Evolutionary conservation across 92 coral and sea anemone genomes (phyloP), one percentile per base, ranked within the genome.

Genomic region (Anthopleura xanthogrammica): DNA sequence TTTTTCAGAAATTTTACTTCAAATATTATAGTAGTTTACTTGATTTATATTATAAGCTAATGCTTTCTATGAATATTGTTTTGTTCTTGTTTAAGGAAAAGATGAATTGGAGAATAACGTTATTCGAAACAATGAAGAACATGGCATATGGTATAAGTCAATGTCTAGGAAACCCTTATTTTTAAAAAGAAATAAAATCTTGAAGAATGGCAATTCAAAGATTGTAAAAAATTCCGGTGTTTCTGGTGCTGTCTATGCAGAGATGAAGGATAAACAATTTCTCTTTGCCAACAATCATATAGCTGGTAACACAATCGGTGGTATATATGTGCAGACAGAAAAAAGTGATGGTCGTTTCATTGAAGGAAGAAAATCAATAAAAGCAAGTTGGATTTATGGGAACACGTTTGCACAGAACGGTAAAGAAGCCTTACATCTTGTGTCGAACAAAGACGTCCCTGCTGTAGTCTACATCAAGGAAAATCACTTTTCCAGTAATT

Each of bases 281-380:
- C 74, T 72, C 50, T 60, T 91, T n/a, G 12, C 77, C 16, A 76
- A 91, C 77, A 88, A 83, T 65, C 87, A 81, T 50, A 62, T 91
- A 54, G 22, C 89, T 50, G 68, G 84, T 17, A 91, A 91, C 82
- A 72, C n/a, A 23, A 42, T 81, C 8, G 94, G 94, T 17, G 94
- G 85, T 43, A 52, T 91, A 17, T 77, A 73, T 56, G 83, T 70
- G 39, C 64, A 39, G 66, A 29, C 86, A 20, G 72, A 72, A 13
- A 78, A 43, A 42, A 79, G 87, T 85, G 89, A 79, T 8, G 74
- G 74, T 68, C 43, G 7, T 12, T n/a, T 16, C 14, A 5, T 29
- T 12, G 17, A 68, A 68, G 94, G 86, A 52, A 29, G 79, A 71
- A 74, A 71, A 24, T 57, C 36, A 41, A 54, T 12, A 17, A 43